phyloP scores from a whole-genome alignment of 2,888 invertebrate genomes.

The Fabriciana adippe region DNA sequence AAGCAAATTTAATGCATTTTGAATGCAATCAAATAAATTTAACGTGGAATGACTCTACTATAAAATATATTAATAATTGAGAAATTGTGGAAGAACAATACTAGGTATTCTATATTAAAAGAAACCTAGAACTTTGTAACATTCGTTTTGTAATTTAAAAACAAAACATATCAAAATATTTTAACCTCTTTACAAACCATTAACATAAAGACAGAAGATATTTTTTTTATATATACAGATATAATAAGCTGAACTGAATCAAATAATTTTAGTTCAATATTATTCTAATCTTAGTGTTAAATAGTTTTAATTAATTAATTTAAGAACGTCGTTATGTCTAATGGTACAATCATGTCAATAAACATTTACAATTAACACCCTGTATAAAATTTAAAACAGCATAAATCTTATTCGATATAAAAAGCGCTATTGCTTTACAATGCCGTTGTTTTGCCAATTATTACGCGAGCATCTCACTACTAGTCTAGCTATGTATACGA shows the following conservation, averaged over 20 bases:
- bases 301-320: neutral
- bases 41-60: conserved; percentile 10
- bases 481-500: conserved; percentile 38
- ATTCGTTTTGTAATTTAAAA: too few species aligned
- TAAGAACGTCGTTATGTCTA: neutral
- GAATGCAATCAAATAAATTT: conserved; percentile 22
- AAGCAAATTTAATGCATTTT: conserved; percentile 27
- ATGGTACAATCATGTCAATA: neutral
- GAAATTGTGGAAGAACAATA: neutral
- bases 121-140: too few species aligned
- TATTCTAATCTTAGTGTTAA: neutral
- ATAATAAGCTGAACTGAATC: too few species aligned
- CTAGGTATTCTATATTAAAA: neutral
- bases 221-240: too few species aligned
- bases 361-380: neutral
- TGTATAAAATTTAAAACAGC: conserved; percentile 27
- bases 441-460: conserved; percentile 44
- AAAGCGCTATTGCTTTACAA: conserved; percentile 38
- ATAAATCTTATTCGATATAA: conserved; percentile 35
- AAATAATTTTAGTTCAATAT: too few species aligned
- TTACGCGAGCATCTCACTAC: conserved; percentile 43
- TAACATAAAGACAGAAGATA: too few species aligned
- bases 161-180: too few species aligned
- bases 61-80: neutral
- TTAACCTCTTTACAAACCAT: too few species aligned